These are phyloP conservation scores for Aurelia sp. DNA, from an alignment of 30 jellyfish, hydroid and myxozoan species.

Conservation along the genomic window DNA sequence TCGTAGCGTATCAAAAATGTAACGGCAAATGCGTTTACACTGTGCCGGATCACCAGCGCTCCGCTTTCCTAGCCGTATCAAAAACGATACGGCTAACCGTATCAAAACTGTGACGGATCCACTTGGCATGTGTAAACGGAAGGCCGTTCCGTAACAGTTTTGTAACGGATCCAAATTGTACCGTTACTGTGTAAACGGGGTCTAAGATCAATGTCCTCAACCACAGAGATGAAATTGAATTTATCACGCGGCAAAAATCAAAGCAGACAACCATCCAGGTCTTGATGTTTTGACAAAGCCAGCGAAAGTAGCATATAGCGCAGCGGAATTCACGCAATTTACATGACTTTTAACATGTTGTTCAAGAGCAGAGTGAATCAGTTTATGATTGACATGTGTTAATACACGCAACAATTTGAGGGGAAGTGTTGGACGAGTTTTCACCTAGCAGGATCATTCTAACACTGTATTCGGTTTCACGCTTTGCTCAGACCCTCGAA, in stretches of 20 bases:
- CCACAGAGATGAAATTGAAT: constrained; percentile 3
- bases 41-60: no score
- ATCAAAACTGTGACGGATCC: no score
- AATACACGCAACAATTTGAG: constrained; percentile 64
- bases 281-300: constrained; percentile 7
- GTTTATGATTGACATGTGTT: constrained; percentile 63
- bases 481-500: neutral
- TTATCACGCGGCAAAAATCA: neutral
- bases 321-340: constrained; percentile 43
- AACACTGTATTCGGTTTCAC: constrained; percentile 62
- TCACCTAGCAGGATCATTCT: constrained; percentile 65
- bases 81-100: no score
- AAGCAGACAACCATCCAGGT: neutral
- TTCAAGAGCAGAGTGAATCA: neutral
- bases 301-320: constrained; percentile 4
- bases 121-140: no score
- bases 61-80: no score
- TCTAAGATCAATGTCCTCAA: neutral
- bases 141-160: no score
- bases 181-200: no score
- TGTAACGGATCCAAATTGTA: no score
- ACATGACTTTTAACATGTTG: constrained; percentile 26
- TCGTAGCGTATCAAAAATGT: no score
- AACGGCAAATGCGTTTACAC: no score
- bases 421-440: constrained; percentile 64